Base-by-base conservation (phyloP, 1,140 invertebrate genomes). In the Drosophila kikkawai region DNA sequence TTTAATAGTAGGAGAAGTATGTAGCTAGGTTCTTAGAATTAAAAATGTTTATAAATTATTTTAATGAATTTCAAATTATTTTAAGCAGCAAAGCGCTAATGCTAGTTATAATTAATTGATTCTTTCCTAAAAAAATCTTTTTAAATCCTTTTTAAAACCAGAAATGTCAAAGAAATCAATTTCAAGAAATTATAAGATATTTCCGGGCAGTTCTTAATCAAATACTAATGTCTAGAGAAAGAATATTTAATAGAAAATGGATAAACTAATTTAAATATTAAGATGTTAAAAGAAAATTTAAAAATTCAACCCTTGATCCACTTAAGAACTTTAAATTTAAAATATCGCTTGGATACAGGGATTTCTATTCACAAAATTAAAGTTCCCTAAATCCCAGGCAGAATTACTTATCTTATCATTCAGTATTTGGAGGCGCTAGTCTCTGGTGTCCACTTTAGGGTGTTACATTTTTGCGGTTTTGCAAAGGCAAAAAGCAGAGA, bases 381-480 rank as follows among this genome's bases (percentile, higher is more conserved):
- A 55, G 22, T 15, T 37, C 4, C 3, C 4, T 2, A 0, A 39
- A 11, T 1, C 53, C 37, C 17, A 36, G 12, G 8, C 7, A 26
- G 13, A 39, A 7, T 26, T 0, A 39, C 13, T 26, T 0, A 1
- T 37, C 51, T 39, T n/a, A 36, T 51, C 32, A 39, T 7, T 12
- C 17, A 45, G 6, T n/a, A 45, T 55, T 45, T 5, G 22, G 9
- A 42, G 42, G 53, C 63, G 22, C 42, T 48, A 42, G 47, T 26
- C 57, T 67, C 63, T n/a, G 37, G 29, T 70, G 74, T 64, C 77
- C 59, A 73, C 22, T 53, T 80, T 19, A 53, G 57, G 60, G 78
- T 75, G 70, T 79, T 79, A 80, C 44, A 80, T 81, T 66, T 82
- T 80, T 80, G 76, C 66, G 76, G 76, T 79, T 79, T 39, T 39